Percentiles rank a stretch among this genome's conserved stretches.
Conservation (phyloP, 2,888 invertebrate genomes). For the Oscheius sp. region DNA sequence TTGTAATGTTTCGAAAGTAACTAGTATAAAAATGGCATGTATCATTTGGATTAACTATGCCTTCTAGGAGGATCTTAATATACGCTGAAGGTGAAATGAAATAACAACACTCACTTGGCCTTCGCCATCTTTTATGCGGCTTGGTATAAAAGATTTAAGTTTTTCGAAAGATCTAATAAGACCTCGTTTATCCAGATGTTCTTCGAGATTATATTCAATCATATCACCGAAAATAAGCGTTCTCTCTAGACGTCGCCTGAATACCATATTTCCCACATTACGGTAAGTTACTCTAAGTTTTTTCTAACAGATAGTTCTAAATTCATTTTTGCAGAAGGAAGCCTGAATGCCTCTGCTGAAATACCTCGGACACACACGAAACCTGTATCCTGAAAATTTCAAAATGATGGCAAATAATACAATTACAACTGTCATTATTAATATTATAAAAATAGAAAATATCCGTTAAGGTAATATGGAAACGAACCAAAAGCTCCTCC, state of each 20-base stretch:
- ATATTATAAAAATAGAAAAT: too few species aligned
- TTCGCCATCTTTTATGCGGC: neutral
- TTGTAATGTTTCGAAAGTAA: slow-evolving; percentile 1
- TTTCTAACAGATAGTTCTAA: slow-evolving; percentile 3
- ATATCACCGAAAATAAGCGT: slow-evolving; percentile 5
- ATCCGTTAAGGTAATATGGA: too few species aligned
- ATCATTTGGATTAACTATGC: slow-evolving; percentile 6
- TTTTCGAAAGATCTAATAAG: neutral
- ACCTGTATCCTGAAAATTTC: neutral
- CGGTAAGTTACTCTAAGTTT: slow-evolving; percentile 21
- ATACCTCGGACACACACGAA: neutral
- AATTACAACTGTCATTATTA: neutral
- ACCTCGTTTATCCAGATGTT: neutral
- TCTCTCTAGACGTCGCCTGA: slow-evolving; percentile 6
- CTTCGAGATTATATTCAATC: neutral
- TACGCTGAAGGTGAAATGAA: neutral
- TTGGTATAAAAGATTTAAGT: neutral
- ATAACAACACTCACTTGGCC: neutral
- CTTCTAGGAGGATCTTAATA: neutral
- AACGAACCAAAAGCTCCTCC: slow-evolving; percentile 7
- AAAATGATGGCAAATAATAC: too few species aligned
- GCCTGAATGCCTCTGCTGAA: neutral
- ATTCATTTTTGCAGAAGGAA: neutral
- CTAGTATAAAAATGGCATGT: neutral
- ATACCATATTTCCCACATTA: too few species aligned